Conservation (phyloP, 2,888 invertebrate genomes). For the Perizoma affinitatum region DNA sequence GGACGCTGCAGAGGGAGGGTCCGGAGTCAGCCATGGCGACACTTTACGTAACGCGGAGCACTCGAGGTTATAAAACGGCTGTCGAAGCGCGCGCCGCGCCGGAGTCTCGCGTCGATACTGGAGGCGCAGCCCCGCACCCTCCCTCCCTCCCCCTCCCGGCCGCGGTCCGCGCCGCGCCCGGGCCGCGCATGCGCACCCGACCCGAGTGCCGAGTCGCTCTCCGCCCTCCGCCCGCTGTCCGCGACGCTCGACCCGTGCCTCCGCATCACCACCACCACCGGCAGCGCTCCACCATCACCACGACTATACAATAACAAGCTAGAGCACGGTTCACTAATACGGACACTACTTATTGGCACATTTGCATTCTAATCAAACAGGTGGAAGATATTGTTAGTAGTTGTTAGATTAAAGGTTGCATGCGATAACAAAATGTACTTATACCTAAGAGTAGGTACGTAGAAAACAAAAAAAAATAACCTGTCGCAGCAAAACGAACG, state of each 20-base stretch:
- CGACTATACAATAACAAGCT: conserved; percentile 8
- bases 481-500: too few species aligned
- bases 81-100: conserved; percentile 80
- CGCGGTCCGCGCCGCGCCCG: conserved; percentile 40
- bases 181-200: conserved; percentile 36
- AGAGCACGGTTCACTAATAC: not conserved
- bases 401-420: conserved; percentile 15
- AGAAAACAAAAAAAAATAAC: too few species aligned
- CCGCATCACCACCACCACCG: conserved; percentile 12
- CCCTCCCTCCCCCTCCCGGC: conserved; percentile 43
- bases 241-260: conserved; percentile 25
- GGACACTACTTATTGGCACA: not conserved
- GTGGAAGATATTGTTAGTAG: conserved; percentile 7
- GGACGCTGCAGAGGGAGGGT: conserved; percentile 79
- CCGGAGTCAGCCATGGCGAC: conserved; percentile 75
- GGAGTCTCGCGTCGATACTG: conserved; percentile 84
- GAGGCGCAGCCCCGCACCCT: conserved; percentile 65
- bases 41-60: conserved; percentile 77
- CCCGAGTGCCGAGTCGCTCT: conserved; percentile 33
- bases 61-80: conserved; percentile 60
- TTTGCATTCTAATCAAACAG: not conserved
- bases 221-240: too few species aligned
- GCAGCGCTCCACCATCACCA: conserved; percentile 8
- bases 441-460: too few species aligned
- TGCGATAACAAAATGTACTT: conserved; percentile 10